Conservation (phyloP, 1,140 invertebrate species). For the Eufriesea mexicana region DNA sequence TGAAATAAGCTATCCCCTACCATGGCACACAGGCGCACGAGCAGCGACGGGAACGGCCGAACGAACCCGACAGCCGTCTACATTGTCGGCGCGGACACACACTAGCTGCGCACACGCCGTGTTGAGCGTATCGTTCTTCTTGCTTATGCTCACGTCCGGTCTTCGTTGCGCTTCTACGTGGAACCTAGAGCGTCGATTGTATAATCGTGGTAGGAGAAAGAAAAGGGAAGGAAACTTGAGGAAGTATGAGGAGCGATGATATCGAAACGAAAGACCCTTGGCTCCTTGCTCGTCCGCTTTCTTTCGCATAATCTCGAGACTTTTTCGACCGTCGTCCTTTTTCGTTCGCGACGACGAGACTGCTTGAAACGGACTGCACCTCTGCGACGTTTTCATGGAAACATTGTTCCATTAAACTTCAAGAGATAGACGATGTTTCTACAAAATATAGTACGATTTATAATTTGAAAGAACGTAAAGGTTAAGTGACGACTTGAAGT, state of each 20-base stretch:
- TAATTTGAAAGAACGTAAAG: no score
- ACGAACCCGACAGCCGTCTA: slow-evolving; percentile 36
- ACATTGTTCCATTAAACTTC: background rate
- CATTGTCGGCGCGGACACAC: slow-evolving; percentile 42
- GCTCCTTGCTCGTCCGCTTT: slow-evolving; percentile 63
- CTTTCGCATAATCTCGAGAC: slow-evolving; percentile 25
- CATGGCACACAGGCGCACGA: background rate
- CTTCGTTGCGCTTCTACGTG: background rate
- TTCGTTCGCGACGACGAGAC: background rate
- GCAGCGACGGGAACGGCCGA: slow-evolving; percentile 46
- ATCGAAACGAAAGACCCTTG: slow-evolving; percentile 70
- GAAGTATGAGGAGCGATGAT: slow-evolving; percentile 68
- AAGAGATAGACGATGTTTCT: no score
- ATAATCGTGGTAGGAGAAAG: slow-evolving; percentile 68
- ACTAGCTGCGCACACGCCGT: slow-evolving; percentile 36
- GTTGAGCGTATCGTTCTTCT: slow-evolving; percentile 33
- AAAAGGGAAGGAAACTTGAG: slow-evolving; percentile 34
- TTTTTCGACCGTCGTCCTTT: background rate
- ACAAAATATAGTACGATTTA: no score
- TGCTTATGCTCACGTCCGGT: background rate
- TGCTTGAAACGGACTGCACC: background rate
- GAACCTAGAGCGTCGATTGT: slow-evolving; percentile 59
- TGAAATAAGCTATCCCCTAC: slow-evolving; percentile 52
- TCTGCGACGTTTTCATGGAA: background rate
- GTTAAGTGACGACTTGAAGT: no score